A percentile compares a stretch with the other conserved stretches of the same genome.
phyloP scores from a whole-genome alignment of 2,797 vertebrate genomes.

The Amphiprion clarkii region DNA sequence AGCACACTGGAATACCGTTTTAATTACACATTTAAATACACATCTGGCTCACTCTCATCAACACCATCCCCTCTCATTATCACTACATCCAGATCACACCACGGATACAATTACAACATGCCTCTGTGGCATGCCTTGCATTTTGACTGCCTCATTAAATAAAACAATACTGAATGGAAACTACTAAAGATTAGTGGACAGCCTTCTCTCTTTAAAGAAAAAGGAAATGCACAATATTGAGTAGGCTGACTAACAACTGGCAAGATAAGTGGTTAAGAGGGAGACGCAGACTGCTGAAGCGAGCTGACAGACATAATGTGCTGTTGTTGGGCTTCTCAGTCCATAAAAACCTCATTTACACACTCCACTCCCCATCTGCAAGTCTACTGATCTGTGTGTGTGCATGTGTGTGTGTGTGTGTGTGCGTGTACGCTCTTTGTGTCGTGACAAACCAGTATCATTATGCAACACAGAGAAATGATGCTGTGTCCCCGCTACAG shows the following conservation, averaged over 20 bases:
- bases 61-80: constrained; percentile 1
- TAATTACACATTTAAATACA: constrained; percentile 22
- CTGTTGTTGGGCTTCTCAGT: constrained; percentile 58
- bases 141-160: constrained; percentile 6
- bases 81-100: constrained; percentile 1
- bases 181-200: not conserved
- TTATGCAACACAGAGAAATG: constrained; percentile 75
- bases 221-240: constrained; percentile 7
- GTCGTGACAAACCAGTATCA: constrained; percentile 68
- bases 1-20: not conserved
- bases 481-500: constrained; percentile 68
- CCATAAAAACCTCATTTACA: constrained; percentile 77
- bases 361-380: constrained; percentile 60
- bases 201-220: not conserved
- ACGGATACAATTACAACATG: constrained; percentile 4
- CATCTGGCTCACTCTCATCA: constrained; percentile 32
- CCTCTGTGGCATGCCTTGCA: constrained; percentile 1
- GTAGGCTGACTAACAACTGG: constrained; percentile 12
- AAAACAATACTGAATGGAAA: not conserved
- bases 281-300: constrained; percentile 21
- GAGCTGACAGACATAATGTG: constrained; percentile 55
- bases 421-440: constrained; percentile 34
- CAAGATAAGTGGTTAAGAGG: not conserved
- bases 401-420: constrained; percentile 14
- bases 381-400: constrained; percentile 48